Evolutionary conservation across 2,113 vertebrate genomes (phyloP).

Genomic region (Carettochelys insculpta): DNA sequence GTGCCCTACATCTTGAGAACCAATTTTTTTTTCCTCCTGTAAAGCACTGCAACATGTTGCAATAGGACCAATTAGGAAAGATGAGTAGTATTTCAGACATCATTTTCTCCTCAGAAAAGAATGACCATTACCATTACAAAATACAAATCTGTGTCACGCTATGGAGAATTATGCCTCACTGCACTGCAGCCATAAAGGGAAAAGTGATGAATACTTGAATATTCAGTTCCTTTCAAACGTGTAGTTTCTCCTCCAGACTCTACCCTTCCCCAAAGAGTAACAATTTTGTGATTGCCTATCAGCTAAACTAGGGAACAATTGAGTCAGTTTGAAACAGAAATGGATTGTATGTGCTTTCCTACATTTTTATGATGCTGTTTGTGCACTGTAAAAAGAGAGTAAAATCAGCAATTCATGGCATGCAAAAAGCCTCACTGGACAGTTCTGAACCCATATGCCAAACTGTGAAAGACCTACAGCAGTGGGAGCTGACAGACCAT

Average conservation of each 20-base stretch:
- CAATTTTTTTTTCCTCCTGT: neutral
- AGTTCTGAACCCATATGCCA: neutral
- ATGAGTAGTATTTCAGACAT: slow-evolving; percentile 44
- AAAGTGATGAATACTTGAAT: slow-evolving; percentile 46
- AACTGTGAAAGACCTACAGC: neutral
- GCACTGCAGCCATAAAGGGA: slow-evolving; percentile 22
- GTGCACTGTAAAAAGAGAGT: neutral
- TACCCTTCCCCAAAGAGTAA: slow-evolving; percentile 12
- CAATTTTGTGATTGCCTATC: slow-evolving; percentile 38
- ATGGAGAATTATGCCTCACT: slow-evolving; percentile 42
- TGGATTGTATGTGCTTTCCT: slow-evolving; percentile 1
- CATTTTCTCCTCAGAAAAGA: slow-evolving; percentile 23
- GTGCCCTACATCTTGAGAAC: neutral
- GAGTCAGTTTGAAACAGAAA: slow-evolving; percentile 21
- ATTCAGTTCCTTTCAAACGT: slow-evolving; percentile 27
- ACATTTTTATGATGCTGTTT: slow-evolving; percentile 3
- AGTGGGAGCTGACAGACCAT: neutral
- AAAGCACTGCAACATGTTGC: neutral
- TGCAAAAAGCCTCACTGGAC: neutral
- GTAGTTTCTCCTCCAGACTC: neutral
- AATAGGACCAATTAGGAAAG: slow-evolving; percentile 26
- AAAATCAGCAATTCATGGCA: neutral
- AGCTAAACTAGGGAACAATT: slow-evolving; percentile 42
- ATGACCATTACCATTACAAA: slow-evolving; percentile 54
- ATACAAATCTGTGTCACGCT: slow-evolving; percentile 46